Conservation (phyloP, 2,888 invertebrate species). For the Linyphia triangularis region DNA sequence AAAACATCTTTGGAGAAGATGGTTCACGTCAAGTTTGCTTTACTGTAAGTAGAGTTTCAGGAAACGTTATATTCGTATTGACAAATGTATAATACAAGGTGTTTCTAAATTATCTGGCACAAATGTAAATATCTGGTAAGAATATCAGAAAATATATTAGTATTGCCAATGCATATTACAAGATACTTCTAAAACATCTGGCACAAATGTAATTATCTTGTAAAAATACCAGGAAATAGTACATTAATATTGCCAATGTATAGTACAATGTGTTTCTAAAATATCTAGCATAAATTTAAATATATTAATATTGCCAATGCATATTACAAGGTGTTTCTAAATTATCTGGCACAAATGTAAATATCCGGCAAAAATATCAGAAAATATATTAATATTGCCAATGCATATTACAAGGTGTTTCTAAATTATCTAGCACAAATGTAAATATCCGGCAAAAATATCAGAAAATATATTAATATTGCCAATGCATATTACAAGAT, state of each 20-base stretch:
- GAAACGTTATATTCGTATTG: neutral
- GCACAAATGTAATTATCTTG: neutral
- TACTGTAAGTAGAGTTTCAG: slow-evolving; percentile 17
- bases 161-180: neutral
- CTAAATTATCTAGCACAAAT: neutral
- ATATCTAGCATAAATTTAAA: too few species aligned
- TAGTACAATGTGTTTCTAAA: too few species aligned
- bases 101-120: neutral
- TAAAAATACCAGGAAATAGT: too few species aligned
- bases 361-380: too few species aligned
- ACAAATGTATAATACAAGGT: neutral
- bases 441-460: too few species aligned
- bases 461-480: neutral
- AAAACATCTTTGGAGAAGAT: neutral
- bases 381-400: neutral
- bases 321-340: too few species aligned
- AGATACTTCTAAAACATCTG: neutral
- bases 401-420: too few species aligned
- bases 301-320: too few species aligned
- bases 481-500: neutral
- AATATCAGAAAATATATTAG: neutral
- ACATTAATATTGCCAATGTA: too few species aligned
- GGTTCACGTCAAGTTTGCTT: slow-evolving; percentile 39
- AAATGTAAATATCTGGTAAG: too few species aligned
- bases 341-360: too few species aligned